Percentiles rank a stretch among this genome's conserved stretches.
Evolutionary conservation across 53 echinoderm and acorn worm genomes (phyloP).

Genomic region (Astropecten irregularis): DNA sequence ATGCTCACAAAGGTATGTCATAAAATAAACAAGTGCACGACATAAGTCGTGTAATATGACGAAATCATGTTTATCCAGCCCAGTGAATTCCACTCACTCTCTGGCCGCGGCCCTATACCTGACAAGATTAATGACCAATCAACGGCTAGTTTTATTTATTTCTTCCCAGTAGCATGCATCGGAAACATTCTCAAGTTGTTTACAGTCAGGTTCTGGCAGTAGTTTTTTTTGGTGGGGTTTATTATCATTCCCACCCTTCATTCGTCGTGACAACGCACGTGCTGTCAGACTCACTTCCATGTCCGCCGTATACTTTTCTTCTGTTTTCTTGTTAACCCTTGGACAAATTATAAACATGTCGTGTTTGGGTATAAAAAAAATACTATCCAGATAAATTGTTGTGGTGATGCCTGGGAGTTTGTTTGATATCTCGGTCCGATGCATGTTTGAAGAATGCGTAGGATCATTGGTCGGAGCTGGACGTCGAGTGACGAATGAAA

Average conservation of each 20-base stretch:
- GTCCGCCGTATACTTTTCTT: no score
- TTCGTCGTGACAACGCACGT: background rate
- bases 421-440: slow-evolving; percentile 18
- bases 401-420: background rate
- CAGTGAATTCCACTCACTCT: no score
- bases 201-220: background rate
- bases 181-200: slow-evolving; percentile 22
- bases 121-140: slow-evolving; percentile 39
- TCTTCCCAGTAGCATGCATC: background rate
- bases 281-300: no score
- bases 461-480: background rate
- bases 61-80: slow-evolving; percentile 24
- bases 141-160: slow-evolving; percentile 25
- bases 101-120: no score
- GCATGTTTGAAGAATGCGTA: slow-evolving; percentile 26
- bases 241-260: background rate
- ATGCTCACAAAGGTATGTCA: slow-evolving; percentile 2
- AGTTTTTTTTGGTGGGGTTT: no score
- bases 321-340: no score
- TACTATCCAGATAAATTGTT: slow-evolving; percentile 44
- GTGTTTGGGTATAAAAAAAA: no score
- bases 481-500: background rate
- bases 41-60: slow-evolving; percentile 33
- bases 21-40: slow-evolving; percentile 25
- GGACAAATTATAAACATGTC: slow-evolving; percentile 24